Evolutionary conservation across 1,140 invertebrate species (phyloP), one percentile per base, ranked within the genome.

Genomic region (Elysia chlorotica): DNA sequence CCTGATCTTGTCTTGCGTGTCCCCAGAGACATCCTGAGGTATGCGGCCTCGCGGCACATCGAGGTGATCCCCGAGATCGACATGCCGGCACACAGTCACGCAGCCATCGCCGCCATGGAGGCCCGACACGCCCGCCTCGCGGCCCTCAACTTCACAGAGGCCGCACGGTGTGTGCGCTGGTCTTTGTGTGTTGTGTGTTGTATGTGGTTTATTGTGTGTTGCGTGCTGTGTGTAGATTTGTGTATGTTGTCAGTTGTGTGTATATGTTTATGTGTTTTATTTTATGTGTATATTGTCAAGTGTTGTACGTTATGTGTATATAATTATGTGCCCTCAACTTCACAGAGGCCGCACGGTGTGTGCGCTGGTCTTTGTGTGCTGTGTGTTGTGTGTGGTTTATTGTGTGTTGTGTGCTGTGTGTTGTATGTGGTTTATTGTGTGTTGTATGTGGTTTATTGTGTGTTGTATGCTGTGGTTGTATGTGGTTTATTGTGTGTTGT

Each of bases 11-110:
- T 71, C 77, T 74, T 14, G 62, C 75, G 6, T 62, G 70, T 1
- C 79, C 84, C 17, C 83, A 82, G 71, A 33, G 77, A 81, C 23
- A 78, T 85, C 21, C 57, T 85, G 5, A 36, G 48, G 21, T 76
- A 78, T 65, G 81, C 83, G 30, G 65, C 62, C 21, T 28, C 23
- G 3, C 33, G 76, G 10, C 82, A 83, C 73, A 82, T 84, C 68
- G 65, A 81, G 67, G 75, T 86, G 4, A 82, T 85, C 54, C 85
- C 85, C 10, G 85, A 86, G 75, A 75, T 86, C 36, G 82, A 85
- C 56, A 78, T 79, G 67, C 83, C 85, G 0, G 80, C 79, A 5
- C 85, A 86, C 67, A 74, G 79, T 17, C 78, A 79, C 19, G 83
- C 85, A 6, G 81, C 82, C 10, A 80, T 85, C 21, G 74, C 74